phyloP scores from a whole-genome alignment of 2,888 invertebrate genomes.

The Empis livida region DNA sequence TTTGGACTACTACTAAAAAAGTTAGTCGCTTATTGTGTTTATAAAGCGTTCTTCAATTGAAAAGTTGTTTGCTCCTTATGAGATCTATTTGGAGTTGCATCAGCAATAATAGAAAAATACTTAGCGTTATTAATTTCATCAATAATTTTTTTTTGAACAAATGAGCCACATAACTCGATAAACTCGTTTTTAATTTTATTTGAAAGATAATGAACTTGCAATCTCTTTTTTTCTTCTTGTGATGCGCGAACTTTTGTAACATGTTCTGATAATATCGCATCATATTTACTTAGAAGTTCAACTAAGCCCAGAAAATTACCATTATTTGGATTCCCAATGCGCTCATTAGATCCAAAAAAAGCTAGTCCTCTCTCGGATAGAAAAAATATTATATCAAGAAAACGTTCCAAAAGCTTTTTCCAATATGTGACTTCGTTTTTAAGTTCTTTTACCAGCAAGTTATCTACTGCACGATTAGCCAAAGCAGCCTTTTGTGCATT shows the following conservation, averaged over 20 bases:
- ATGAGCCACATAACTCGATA: neutral
- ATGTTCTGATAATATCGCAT: neutral
- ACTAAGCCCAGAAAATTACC: neutral
- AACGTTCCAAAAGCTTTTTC: neutral
- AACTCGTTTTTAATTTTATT: too few relatives aligned
- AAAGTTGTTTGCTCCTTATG: neutral
- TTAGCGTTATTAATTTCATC: neutral
- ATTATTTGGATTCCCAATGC: neutral
- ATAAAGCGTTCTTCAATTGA: neutral
- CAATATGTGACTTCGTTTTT: too few relatives aligned
- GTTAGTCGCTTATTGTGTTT: neutral
- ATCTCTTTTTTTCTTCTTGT: neutral
- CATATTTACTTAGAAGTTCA: neutral
- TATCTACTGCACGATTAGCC: too few relatives aligned
- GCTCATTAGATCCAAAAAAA: neutral
- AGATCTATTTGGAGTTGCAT: neutral
- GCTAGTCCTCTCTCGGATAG: neutral
- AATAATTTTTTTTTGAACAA: too few relatives aligned
- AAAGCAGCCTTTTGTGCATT: too few relatives aligned
- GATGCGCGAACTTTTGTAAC: neutral
- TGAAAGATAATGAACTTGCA: neutral
- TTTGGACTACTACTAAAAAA: neutral
- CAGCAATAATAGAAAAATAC: neutral
- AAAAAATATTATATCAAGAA: neutral
- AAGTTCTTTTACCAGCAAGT: too few relatives aligned